Evolutionary conservation across 2,888 invertebrate species (phyloP), one percentile per base, ranked within the genome.

Genomic region (Ferdinandea cuprea): DNA sequence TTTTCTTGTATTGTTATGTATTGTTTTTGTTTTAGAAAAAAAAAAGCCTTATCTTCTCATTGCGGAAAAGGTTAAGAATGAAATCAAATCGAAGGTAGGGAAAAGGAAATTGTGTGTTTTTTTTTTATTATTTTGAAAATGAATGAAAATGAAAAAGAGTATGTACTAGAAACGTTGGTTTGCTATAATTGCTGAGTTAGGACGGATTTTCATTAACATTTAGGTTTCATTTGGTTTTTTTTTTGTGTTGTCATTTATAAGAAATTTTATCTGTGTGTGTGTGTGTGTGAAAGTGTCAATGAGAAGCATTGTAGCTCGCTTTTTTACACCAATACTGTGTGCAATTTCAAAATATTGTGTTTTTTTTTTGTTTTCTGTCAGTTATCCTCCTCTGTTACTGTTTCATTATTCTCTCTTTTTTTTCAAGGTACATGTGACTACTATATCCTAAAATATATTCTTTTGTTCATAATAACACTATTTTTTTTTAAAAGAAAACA

Each of bases 361-460:
- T 3, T 25, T 5, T 25, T 59, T 21, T 25, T 37, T n/a, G n/a
- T 46, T 54, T n/a, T 63, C 40, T 63, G 58, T 56, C 56, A 61
- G 40, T 69, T 80, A 59, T 61, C 68, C 61, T 77, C 83, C 56
- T 73, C 76, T 76, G 46, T 77, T 71, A 58, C 48, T 63, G 48
- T 48, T 61, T 30, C 13, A 40, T 52, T 30, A 48, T 63, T 80
- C 71, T 68, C 66, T 56, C 61, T 71, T 66, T 61, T 44, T 58
- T 61, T 81, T 76, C 72, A 83, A 83, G 83, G 83, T 83, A 83
- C 83, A 68, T 83, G 83, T 83, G 83, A 83, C 83, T 83, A 78
- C 78, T 77, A 78, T 83, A 83, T 83, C 83, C 78, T 83, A 83
- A 83, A 78, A 83, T 83, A 78, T 83, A 83, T 63, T 56, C 54